phyloP scores from a whole-genome alignment of 2,113 vertebrate species.

The Eubucco bourcierii region DNA sequence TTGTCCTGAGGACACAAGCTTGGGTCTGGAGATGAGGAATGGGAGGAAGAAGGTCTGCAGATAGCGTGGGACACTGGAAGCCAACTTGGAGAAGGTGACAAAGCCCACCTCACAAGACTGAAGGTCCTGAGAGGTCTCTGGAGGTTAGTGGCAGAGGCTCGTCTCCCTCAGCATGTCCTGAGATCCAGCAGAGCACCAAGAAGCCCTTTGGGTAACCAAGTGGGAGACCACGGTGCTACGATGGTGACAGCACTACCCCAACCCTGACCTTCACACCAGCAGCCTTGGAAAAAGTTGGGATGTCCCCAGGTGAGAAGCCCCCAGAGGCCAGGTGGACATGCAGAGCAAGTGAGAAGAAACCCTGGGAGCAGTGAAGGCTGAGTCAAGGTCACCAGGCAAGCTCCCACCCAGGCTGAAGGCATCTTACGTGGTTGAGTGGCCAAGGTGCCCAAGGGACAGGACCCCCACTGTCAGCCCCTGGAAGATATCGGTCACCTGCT shows the following conservation, averaged over 20 bases:
- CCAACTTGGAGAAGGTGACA: background rate
- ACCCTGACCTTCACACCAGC: background rate
- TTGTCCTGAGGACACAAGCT: background rate
- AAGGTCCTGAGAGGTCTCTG: background rate
- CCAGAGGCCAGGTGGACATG: background rate
- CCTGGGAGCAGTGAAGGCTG: background rate
- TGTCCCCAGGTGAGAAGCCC: background rate
- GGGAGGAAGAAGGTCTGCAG: background rate
- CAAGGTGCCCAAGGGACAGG: slow-evolving; percentile 49
- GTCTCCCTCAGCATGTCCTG: background rate
- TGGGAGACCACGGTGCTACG: accelerated
- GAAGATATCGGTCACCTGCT: slow-evolving; percentile 44
- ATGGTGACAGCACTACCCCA: background rate
- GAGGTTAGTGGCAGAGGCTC: background rate
- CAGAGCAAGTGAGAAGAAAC: background rate
- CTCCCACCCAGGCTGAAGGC: background rate
- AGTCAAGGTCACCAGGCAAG: slow-evolving; percentile 1
- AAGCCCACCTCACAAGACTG: background rate
- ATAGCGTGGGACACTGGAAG: background rate
- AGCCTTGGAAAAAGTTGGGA: background rate
- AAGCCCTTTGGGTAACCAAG: background rate
- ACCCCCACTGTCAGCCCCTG: slow-evolving; percentile 47
- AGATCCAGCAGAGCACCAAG: accelerated
- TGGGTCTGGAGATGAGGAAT: accelerated
- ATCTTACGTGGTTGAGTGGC: slow-evolving; percentile 61